These are phyloP conservation scores for Rhyacophila evoluta DNA, from an alignment of 2,888 invertebrate genomes.

Conservation along the genomic window DNA sequence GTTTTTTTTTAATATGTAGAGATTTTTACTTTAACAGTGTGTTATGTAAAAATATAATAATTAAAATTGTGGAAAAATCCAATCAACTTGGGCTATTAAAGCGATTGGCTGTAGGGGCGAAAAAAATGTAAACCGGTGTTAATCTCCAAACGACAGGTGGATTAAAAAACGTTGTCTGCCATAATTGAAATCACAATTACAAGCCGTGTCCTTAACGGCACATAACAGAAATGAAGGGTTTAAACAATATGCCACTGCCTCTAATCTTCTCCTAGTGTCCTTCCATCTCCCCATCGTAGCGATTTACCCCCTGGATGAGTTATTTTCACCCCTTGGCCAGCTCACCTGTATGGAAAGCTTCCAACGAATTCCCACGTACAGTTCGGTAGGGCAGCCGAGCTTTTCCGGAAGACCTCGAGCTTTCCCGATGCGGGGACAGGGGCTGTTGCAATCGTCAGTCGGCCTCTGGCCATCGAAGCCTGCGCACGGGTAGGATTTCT, in stretches of 20 bases:
- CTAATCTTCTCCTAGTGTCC: constrained; percentile 22
- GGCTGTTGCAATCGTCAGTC: constrained; percentile 45
- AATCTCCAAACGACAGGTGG: background rate
- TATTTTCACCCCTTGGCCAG: constrained; percentile 43
- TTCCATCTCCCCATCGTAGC: background rate
- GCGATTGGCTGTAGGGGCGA: background rate
- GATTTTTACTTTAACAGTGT: too few species aligned
- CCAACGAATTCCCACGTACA: constrained; percentile 42
- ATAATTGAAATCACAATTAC: constrained; percentile 8
- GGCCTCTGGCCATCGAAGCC: constrained; percentile 46
- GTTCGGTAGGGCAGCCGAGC: constrained; percentile 36
- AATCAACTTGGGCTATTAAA: background rate
- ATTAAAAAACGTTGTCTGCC: background rate
- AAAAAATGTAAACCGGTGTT: background rate
- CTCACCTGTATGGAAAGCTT: constrained; percentile 49
- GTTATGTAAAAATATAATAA: too few species aligned
- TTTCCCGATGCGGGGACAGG: constrained; percentile 34
- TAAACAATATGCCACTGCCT: constrained; percentile 20
- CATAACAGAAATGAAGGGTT: constrained; percentile 19
- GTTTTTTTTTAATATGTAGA: too few species aligned
- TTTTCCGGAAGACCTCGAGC: constrained; percentile 36
- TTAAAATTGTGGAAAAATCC: too few species aligned
- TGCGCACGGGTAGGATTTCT: constrained; percentile 28
- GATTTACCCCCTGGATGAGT: constrained; percentile 36
- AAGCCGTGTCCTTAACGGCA: constrained; percentile 14